Evolutionary conservation across 2,113 vertebrate genomes (phyloP), one percentile per base, ranked within the genome.

Genomic region (Tetraodon nigroviridis): DNA sequence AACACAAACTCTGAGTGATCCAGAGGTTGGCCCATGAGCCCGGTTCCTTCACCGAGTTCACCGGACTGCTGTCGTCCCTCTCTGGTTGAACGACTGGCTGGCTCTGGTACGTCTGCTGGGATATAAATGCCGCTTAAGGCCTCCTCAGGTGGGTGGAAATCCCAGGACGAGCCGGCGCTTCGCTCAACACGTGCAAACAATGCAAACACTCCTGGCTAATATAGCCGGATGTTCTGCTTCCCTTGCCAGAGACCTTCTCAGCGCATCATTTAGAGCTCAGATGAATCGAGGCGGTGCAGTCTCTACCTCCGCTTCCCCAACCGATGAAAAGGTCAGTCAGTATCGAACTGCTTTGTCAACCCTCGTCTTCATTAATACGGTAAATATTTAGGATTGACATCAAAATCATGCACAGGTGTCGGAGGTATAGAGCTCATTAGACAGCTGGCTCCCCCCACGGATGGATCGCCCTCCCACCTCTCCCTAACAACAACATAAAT

Each of bases 281-380:
- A 37, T 4, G 7, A 8, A 37, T 12, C 10, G 1, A 11, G 5
- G 5, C 4, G 24, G 10, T 37, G 32, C 32, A 2, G 32, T 37
- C 12, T 37, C 32, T 37, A 27, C 24, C 24, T 27, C 24, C 1
- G 24, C 24, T 3, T 27, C 24, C 7, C 71, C 76, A 85, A 83
- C 64, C 69, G 52, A 19, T 6, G 52, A 71, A 81, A 82, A 81
- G 82, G 79, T 88, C 80, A 80, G 78, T 76, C 77, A 84, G 79
- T 81, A 83, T 75, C 79, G 81, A 86, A 87, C 84, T 82, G 79
- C 82, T 85, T 78, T 81, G 81, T 86, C 81, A 85, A 84, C 83
- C 75, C 58, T 58, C 63, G 12, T 37, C 83, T 86, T 85, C 82
- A 78, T 79, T 84, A 75, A 73, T 54, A 77, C 49, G 64, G 67